Base-by-base conservation (phyloP, 2,888 invertebrate genomes). In the Mechanitis mazaeus region DNA sequence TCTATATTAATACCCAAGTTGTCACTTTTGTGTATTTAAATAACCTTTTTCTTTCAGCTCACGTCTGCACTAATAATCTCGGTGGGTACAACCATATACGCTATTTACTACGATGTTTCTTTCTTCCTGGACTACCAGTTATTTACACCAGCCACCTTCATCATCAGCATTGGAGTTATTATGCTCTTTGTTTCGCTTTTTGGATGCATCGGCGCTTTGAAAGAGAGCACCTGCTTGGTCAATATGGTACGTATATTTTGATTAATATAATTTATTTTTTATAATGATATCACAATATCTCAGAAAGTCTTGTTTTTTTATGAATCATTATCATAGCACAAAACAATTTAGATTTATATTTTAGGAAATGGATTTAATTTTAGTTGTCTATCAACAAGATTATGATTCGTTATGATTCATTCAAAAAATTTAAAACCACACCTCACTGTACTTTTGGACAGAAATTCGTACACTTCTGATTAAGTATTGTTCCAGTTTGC, bases 171-270 rank as follows among this genome's bases (percentile, higher is more conserved):
- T 56, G 98, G 98, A 0, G 90, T 94, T 35, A 92, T 97, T 67
- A 94, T 97, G 81, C 94, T 98, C 72, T 87, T 96, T 65, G 94
- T 98, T 53, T 96, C 97, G 1, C 94, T 95, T 71, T 93, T 98
- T 75, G 98, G 97, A 58, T 97, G 97, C 85, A 95, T 96, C 74
- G 98, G 98, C 38, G 97, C 97, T 3, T 91, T 96, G 74, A 93
- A 93, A 73, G 97, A 98, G 82, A 96, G 95, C 82, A 95, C 96
- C 71, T 94, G 94, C 81, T 91, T 97, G 80, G 93, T 97, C 56
- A 94, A 96, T 80, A 92, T 95, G 76, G 95, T 95, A 85, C 81
- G 85, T 82, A 58, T 38, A 33, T 31, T 20, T 20, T 3, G n/a
- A 31, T 46, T 45, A 9, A 55, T 3, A 4, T 20, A 55, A 3